phyloP scores from a whole-genome alignment of 2,797 vertebrate species.

The Gymnocypris eckloni region DNA sequence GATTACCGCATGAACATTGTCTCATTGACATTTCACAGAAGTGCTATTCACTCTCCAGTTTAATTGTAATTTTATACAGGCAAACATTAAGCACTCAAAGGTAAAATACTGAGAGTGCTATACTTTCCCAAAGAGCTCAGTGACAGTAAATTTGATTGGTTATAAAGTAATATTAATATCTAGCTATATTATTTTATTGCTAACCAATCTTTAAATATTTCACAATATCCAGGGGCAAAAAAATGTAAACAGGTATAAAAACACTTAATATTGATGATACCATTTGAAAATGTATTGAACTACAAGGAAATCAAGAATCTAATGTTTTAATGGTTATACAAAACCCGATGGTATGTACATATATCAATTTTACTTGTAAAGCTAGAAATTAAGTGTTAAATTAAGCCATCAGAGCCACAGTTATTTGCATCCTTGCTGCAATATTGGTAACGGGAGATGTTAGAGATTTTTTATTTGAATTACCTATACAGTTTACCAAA shows the following conservation, averaged over 20 bases:
- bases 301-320: neutral
- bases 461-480: neutral
- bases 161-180: neutral
- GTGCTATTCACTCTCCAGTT: neutral
- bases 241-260: neutral
- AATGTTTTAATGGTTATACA: neutral
- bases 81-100: neutral
- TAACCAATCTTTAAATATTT: conserved; percentile 3
- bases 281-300: neutral
- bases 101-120: neutral
- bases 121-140: neutral
- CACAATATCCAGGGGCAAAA: neutral
- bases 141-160: neutral
- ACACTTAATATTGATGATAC: neutral
- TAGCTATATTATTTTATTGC: too few relatives aligned
- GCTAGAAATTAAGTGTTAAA: neutral
- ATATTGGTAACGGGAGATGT: neutral
- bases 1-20: too few relatives aligned
- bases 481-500: neutral
- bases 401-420: neutral
- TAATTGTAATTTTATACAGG: neutral
- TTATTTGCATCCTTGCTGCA: neutral
- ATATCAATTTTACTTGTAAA: neutral
- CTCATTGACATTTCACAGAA: too few relatives aligned
- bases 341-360: neutral